phyloP scores from a whole-genome alignment of 2,113 vertebrate species.

The Eretmochelys imbricata region DNA sequence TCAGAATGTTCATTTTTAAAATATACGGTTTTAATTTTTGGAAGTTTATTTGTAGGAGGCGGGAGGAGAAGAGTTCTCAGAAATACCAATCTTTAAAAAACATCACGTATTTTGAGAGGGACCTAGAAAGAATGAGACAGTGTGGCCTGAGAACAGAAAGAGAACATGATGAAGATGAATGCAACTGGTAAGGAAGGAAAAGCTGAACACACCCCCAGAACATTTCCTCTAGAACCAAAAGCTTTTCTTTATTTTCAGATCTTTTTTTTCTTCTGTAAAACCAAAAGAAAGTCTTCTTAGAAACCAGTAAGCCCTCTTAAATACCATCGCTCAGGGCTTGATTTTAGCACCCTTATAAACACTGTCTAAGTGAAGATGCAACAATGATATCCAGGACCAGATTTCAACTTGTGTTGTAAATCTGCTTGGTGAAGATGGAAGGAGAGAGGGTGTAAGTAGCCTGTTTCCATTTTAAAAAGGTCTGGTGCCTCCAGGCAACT shows the following conservation, averaged over 20 bases:
- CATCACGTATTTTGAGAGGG: constrained; percentile 59
- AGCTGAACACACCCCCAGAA: neutral
- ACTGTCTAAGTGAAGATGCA: neutral
- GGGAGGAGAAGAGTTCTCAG: constrained; percentile 70
- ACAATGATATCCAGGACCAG: neutral
- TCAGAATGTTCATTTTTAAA: neutral
- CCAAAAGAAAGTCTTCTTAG: neutral
- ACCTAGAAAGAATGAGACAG: constrained; percentile 65
- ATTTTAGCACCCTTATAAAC: neutral
- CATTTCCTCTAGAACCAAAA: neutral
- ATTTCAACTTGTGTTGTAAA: neutral
- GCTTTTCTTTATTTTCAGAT: neutral
- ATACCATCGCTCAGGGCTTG: neutral
- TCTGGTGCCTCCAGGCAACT: neutral
- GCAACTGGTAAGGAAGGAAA: constrained; percentile 63
- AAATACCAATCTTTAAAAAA: constrained; percentile 65
- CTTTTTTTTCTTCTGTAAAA: neutral
- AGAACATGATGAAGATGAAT: constrained; percentile 20
- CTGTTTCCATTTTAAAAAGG: neutral
- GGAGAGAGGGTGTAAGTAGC: neutral
- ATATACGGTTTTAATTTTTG: neutral
- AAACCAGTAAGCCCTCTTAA: neutral
- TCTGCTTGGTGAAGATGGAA: neutral
- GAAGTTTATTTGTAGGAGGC: constrained; percentile 60
- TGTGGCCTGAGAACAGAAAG: neutral